phyloP scores from a whole-genome alignment of 2,888 invertebrate species.

The Agapetus fuscipes region DNA sequence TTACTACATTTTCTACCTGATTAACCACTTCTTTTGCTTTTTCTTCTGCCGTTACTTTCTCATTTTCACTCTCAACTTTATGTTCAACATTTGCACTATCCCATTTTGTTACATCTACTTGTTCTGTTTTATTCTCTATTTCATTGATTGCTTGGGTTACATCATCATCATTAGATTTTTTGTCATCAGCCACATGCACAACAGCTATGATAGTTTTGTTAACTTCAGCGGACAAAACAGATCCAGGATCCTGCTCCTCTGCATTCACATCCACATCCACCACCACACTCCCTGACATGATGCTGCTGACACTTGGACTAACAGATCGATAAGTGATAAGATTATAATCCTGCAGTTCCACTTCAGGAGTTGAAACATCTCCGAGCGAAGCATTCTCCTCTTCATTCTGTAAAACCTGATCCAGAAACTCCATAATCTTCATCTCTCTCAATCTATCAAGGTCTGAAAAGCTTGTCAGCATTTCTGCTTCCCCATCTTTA shows the following conservation, averaged over 20 bases:
- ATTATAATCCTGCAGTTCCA: too few species aligned
- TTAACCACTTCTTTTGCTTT: background rate
- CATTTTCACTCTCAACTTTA: conserved; percentile 31
- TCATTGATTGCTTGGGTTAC: background rate
- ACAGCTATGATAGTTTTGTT: background rate
- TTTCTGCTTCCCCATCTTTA: background rate
- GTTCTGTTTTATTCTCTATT: background rate
- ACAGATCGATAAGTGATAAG: too few species aligned
- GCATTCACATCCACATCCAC: too few species aligned
- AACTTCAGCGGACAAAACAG: conserved; percentile 6
- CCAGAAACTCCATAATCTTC: conserved; percentile 40
- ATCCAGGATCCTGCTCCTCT: too few species aligned
- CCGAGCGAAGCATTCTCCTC: conserved; percentile 37
- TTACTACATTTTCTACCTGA: too few species aligned
- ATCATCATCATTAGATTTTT: background rate
- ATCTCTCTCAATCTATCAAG: conserved; percentile 36
- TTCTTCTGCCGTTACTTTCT: background rate
- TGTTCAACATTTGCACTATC: conserved; percentile 27
- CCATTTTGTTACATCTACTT: background rate
- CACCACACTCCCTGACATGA: too few species aligned
- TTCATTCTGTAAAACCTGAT: conserved; percentile 42
- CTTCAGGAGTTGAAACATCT: conserved; percentile 31
- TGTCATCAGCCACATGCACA: background rate
- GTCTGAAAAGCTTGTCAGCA: background rate
- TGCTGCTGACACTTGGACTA: too few species aligned